phyloP scores from a whole-genome alignment of 1,140 invertebrate genomes.

The Zophobas morio region DNA sequence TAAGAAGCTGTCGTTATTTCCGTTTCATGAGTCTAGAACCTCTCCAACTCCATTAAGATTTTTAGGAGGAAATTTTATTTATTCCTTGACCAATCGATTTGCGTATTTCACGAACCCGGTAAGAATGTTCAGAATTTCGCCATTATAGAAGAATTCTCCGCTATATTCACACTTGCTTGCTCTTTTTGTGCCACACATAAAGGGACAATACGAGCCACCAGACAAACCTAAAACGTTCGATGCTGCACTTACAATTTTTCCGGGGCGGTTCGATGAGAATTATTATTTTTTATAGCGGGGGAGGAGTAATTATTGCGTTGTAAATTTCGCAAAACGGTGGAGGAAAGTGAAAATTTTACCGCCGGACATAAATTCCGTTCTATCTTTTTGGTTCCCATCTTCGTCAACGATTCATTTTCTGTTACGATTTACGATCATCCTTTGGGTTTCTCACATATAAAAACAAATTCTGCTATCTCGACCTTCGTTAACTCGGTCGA shows the following conservation, averaged over 20 bases:
- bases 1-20: slow-evolving; percentile 9
- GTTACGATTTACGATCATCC: slow-evolving; percentile 28
- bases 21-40: background rate
- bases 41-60: slow-evolving; percentile 9
- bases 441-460: slow-evolving; percentile 25
- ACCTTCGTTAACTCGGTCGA: slow-evolving; percentile 12
- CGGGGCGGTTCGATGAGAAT: background rate
- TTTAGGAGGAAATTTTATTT: background rate
- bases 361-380: slow-evolving; percentile 17
- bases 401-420: slow-evolving; percentile 27
- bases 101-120: background rate
- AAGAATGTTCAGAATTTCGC: slow-evolving; percentile 18
- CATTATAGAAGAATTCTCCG: slow-evolving; percentile 30
- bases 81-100: background rate
- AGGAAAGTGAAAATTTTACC: slow-evolving; percentile 19
- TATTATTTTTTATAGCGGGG: slow-evolving; percentile 5
- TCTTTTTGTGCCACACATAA: slow-evolving; percentile 3
- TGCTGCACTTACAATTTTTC: slow-evolving; percentile 21
- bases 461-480: slow-evolving; percentile 36
- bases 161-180: slow-evolving; percentile 20
- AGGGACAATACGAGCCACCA: background rate
- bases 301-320: slow-evolving; percentile 1
- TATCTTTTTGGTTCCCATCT: slow-evolving; percentile 22
- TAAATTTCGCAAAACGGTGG: slow-evolving; percentile 1
- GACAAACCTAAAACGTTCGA: slow-evolving; percentile 4